Percentiles rank a stretch among this genome's conserved stretches.
Conservation (phyloP, 1,140 invertebrate species). For the Pollicipes pollicipes region DNA sequence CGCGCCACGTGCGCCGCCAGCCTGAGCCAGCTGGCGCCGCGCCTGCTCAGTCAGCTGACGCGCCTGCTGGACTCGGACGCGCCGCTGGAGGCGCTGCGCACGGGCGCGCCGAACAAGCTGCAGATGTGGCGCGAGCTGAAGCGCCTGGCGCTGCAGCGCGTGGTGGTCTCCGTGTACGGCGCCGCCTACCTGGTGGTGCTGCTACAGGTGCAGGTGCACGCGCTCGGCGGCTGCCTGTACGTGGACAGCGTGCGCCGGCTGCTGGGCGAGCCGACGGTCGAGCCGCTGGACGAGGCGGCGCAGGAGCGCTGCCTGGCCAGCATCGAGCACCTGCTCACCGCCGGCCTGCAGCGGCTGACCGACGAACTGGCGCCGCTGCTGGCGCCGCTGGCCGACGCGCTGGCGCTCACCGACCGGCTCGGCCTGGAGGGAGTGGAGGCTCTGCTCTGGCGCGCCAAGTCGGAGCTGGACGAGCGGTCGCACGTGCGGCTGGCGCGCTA, state of each 20-base stretch:
- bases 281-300: not conserved
- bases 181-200: not conserved
- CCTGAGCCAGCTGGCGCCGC: not conserved
- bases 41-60: not conserved
- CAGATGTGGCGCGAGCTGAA: slow-evolving; percentile 1
- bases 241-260: not conserved
- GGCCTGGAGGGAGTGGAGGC: too few relatives aligned
- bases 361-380: not conserved
- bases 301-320: not conserved
- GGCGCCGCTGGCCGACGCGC: not conserved
- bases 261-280: not conserved
- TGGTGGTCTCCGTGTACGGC: not conserved
- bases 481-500: too few relatives aligned
- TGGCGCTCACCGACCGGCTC: not conserved
- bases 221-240: not conserved
- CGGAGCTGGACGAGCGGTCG: too few relatives aligned
- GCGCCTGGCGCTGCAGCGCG: slow-evolving; percentile 1
- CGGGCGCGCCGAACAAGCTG: not conserved
- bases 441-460: too few relatives aligned
- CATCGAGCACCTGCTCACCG: not conserved
- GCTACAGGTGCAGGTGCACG: not conserved
- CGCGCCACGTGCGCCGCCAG: not conserved
- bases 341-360: not conserved
- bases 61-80: not conserved
- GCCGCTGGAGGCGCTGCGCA: not conserved